Evolutionary conservation across 2,797 vertebrate genomes (phyloP).

Genomic region (Helicolenus hilgendorfi): DNA sequence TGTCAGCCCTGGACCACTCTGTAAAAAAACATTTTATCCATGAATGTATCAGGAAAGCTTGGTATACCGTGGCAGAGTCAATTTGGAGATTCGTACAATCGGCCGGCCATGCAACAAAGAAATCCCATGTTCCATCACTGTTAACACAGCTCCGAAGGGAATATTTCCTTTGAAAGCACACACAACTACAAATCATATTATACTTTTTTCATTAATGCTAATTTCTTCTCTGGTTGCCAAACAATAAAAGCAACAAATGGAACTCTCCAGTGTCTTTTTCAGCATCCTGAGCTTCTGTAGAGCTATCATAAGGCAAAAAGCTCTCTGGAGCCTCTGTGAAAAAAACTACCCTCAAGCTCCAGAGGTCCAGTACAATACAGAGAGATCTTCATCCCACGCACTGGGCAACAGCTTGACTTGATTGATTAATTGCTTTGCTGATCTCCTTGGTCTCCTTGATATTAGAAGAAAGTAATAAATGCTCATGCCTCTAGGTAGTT

Average conservation of each 20-base stretch:
- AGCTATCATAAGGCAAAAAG: conserved; percentile 44
- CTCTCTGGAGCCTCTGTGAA: conserved; percentile 30
- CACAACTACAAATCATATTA: background rate
- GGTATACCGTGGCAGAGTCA: background rate
- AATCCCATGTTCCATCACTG: background rate
- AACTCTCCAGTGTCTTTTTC: conserved; percentile 16
- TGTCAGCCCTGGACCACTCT: too few species aligned
- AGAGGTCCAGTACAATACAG: conserved; percentile 45
- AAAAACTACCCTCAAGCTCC: conserved; percentile 60
- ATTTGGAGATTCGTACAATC: background rate
- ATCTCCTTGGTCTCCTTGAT: conserved; percentile 68
- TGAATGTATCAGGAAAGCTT: background rate
- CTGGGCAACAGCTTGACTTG: conserved; percentile 61
- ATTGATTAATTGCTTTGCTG: conserved; percentile 74
- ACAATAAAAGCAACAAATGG: conserved; percentile 7
- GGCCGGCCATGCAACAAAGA: background rate
- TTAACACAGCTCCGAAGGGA: background rate
- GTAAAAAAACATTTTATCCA: background rate
- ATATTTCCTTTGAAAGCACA: background rate
- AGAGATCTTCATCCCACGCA: conserved; percentile 54
- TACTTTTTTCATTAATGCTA: background rate
- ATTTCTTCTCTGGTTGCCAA: background rate
- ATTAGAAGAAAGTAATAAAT: conserved; percentile 80
- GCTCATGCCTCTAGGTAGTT: conserved; percentile 64
- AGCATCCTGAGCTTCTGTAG: background rate